These are phyloP conservation scores for Bos javanicus DNA, from an alignment of 2,113 vertebrate species.

Conservation along the genomic window DNA sequence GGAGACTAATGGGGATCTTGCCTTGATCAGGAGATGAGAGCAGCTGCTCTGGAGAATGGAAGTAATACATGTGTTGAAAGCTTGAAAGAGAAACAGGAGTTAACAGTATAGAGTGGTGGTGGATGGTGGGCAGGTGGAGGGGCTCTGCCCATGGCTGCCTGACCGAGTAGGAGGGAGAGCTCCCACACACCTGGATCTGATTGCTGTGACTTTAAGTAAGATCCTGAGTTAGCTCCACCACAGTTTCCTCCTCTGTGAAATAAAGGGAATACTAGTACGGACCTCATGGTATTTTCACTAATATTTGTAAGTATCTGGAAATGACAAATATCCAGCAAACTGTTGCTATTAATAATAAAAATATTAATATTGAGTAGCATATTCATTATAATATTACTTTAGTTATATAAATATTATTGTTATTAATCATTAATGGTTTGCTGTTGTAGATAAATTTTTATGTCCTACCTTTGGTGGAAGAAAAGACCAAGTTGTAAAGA, in stretches of 20 bases:
- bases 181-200: background rate
- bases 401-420: background rate
- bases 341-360: background rate
- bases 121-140: background rate
- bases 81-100: too few species aligned
- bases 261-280: background rate
- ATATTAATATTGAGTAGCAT: background rate
- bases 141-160: background rate
- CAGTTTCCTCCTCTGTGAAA: background rate
- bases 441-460: background rate
- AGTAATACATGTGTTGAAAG: background rate
- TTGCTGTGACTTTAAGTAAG: background rate
- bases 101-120: background rate
- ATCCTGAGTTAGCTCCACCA: background rate
- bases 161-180: background rate
- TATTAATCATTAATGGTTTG: background rate
- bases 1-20: background rate
- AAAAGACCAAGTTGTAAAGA: background rate
- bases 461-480: background rate
- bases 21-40: background rate
- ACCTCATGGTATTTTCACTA: background rate
- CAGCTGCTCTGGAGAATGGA: background rate
- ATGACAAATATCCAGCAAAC: background rate
- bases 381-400: background rate
- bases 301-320: background rate